These are phyloP conservation scores for Ophthalmolycus amberensis DNA, from an alignment of 2,113 vertebrate genomes.

Conservation along the genomic window DNA sequence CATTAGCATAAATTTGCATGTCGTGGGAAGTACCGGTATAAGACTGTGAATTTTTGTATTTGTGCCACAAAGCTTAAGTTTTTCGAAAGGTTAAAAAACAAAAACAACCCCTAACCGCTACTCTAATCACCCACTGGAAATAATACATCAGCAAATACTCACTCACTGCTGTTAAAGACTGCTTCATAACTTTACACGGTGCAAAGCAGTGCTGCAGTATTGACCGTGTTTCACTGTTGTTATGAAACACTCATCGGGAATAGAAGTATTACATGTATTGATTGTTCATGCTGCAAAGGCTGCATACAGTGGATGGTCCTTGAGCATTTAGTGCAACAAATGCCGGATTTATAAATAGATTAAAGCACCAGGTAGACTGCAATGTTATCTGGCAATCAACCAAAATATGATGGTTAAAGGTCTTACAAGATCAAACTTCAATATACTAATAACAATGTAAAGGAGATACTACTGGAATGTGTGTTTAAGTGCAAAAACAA, in stretches of 20 bases:
- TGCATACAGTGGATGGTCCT: background rate
- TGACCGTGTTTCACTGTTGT: background rate
- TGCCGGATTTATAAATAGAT: background rate
- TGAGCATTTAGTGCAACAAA: background rate
- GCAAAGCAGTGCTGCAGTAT: background rate
- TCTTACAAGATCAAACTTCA: background rate
- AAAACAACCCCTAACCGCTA: background rate
- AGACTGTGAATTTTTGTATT: constrained; percentile 3
- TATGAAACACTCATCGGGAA: background rate
- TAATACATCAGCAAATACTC: constrained; percentile 3
- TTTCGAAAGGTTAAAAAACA: background rate
- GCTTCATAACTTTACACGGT: background rate
- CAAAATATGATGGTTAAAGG: background rate
- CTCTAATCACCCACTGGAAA: constrained; percentile 4
- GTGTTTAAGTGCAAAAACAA: background rate
- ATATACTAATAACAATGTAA: background rate
- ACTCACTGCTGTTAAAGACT: background rate
- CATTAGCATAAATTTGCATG: constrained; percentile 60
- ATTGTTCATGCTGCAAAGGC: background rate
- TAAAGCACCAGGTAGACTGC: background rate
- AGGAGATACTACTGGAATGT: background rate
- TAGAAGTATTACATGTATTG: background rate
- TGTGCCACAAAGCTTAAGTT: background rate
- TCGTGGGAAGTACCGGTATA: constrained; percentile 3
- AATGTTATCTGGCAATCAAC: background rate